These are phyloP conservation scores for Cephus cinctus DNA, from an alignment of 1,140 invertebrate genomes.

Conservation along the genomic window DNA sequence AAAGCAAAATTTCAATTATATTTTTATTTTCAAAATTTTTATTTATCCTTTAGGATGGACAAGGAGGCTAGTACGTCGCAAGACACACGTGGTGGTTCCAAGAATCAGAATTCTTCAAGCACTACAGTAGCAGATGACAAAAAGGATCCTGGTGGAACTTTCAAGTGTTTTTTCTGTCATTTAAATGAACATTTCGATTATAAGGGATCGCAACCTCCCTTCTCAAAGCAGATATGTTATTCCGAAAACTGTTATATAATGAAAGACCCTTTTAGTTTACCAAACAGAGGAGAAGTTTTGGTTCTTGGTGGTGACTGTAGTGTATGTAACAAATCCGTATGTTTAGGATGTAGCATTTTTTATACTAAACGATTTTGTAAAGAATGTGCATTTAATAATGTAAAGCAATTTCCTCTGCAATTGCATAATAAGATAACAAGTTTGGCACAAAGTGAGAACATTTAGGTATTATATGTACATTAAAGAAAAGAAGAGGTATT, in stretches of 20 bases:
- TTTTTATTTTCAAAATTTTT: conserved; percentile 5
- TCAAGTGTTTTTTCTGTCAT: conserved; percentile 65
- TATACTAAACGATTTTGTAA: conserved; percentile 73
- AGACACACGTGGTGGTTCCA: conserved; percentile 14
- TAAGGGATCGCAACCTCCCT: conserved; percentile 70
- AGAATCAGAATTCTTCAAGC: conserved; percentile 26
- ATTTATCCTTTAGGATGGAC: conserved; percentile 36
- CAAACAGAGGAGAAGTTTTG: conserved; percentile 67
- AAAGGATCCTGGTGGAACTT: conserved; percentile 44
- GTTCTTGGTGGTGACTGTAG: conserved; percentile 74
- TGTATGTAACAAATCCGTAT: conserved; percentile 67
- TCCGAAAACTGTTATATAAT: conserved; percentile 74
- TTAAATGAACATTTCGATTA: conserved; percentile 71
- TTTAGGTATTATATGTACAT: conserved; percentile 10
- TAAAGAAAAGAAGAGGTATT: conserved; percentile 28
- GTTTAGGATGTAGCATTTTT: conserved; percentile 81
- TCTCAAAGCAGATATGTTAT: conserved; percentile 62
- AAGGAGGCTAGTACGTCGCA: conserved; percentile 11
- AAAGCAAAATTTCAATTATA: conserved; percentile 1
- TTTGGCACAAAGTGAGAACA: conserved; percentile 13
- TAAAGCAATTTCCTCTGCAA: conserved; percentile 66
- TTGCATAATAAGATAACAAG: conserved; percentile 56
- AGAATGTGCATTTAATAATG: conserved; percentile 62
- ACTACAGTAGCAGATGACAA: conserved; percentile 21
- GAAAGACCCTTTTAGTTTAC: conserved; percentile 78